Evolutionary conservation across 2,113 vertebrate genomes (phyloP).

Genomic region (Coreoperca whiteheadi): DNA sequence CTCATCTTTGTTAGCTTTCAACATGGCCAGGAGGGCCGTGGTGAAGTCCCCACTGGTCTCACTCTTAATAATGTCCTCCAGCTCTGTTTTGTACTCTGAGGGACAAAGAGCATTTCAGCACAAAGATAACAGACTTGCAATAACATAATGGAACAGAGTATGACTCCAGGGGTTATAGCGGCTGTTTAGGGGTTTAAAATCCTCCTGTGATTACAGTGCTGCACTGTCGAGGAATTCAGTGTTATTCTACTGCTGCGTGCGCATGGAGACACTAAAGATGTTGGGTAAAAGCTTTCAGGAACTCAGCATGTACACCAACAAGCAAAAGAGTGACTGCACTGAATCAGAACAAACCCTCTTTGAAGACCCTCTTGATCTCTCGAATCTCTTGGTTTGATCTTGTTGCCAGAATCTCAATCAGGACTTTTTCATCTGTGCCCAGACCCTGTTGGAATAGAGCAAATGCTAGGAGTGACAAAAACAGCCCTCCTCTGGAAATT

Average conservation of each 20-base stretch:
- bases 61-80: constrained; percentile 86
- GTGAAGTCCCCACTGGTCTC: constrained; percentile 90
- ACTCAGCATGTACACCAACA: background rate
- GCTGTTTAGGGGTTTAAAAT: background rate
- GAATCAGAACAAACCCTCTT: constrained; percentile 82
- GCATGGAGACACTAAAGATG: background rate
- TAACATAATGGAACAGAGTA: background rate
- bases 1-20: constrained; percentile 83
- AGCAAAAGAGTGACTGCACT: constrained; percentile 5
- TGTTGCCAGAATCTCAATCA: constrained; percentile 91
- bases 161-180: background rate
- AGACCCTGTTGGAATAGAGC: constrained; percentile 79
- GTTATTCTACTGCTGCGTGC: background rate
- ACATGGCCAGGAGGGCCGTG: constrained; percentile 85
- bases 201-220: background rate
- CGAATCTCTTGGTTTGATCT: constrained; percentile 88
- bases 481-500: background rate
- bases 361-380: constrained; percentile 85
- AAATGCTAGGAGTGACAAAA: background rate
- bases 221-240: constrained; percentile 7
- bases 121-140: background rate
- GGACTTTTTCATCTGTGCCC: constrained; percentile 89
- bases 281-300: background rate
- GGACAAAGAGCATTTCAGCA: background rate
- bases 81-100: constrained; percentile 85